Conservation (phyloP, 2,113 vertebrate genomes). For the Lynx canadensis region DNA sequence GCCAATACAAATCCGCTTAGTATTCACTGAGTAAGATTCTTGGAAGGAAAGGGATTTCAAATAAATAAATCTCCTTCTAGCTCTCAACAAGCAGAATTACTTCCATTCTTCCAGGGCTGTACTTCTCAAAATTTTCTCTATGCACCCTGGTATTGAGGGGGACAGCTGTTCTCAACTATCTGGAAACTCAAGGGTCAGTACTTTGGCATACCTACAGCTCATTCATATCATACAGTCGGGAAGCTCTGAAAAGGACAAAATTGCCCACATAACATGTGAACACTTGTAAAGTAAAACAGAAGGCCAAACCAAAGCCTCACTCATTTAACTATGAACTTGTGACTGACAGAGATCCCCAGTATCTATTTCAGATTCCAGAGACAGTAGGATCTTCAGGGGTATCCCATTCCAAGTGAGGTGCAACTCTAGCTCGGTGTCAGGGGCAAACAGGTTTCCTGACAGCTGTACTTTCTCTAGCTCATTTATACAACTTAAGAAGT, state of each 20-base stretch:
- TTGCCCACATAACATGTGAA: neutral
- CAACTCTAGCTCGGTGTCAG: neutral
- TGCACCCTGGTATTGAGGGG: neutral
- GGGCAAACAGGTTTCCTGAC: constrained; percentile 51
- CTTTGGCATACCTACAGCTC: neutral
- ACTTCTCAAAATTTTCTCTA: constrained; percentile 31
- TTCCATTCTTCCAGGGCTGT: neutral
- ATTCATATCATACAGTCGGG: neutral
- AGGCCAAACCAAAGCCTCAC: constrained; percentile 42
- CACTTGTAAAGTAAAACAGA: neutral
- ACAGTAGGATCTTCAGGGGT: neutral
- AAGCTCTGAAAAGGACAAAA: neutral
- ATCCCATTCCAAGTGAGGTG: neutral
- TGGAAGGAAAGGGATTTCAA: constrained; percentile 57
- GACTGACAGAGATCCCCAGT: neutral
- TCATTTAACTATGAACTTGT: neutral
- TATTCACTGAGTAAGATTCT: constrained; percentile 46
- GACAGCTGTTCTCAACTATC: neutral
- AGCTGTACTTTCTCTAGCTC: constrained; percentile 41
- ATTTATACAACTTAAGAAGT: constrained; percentile 50
- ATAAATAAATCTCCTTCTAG: constrained; percentile 51
- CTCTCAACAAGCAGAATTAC: constrained; percentile 48
- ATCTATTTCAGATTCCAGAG: constrained; percentile 29
- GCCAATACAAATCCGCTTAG: constrained; percentile 47
- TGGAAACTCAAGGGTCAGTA: neutral